Evolutionary conservation across 2,797 vertebrate genomes (phyloP).

Genomic region (Acanthiza pusilla): DNA sequence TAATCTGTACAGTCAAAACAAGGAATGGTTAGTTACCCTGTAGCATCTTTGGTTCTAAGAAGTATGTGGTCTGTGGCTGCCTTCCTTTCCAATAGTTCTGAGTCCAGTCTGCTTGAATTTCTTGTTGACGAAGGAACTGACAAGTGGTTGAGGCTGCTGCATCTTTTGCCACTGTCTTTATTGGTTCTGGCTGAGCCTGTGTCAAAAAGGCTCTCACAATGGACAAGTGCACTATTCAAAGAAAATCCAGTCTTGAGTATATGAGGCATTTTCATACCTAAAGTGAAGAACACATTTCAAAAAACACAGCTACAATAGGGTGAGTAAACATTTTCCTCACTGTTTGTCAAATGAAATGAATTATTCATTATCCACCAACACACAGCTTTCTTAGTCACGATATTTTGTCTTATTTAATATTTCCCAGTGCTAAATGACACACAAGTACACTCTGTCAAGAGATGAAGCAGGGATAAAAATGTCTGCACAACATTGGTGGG

Average conservation of each 20-base stretch:
- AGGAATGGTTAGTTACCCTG: neutral
- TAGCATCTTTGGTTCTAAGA: neutral
- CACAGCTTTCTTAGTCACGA: neutral
- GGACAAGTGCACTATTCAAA: conserved; percentile 4
- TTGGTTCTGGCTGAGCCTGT: conserved; percentile 33
- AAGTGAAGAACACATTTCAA: conserved; percentile 18
- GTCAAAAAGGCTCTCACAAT: conserved; percentile 20
- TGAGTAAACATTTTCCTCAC: conserved; percentile 30
- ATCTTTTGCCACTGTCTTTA: conserved; percentile 16
- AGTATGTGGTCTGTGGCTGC: conserved; percentile 17
- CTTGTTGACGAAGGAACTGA: conserved; percentile 31
- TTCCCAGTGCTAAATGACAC: neutral
- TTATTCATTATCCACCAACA: neutral
- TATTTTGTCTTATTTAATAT: neutral
- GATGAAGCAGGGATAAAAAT: neutral
- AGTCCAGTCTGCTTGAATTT: conserved; percentile 37
- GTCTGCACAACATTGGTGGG: neutral
- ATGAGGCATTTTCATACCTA: conserved; percentile 28
- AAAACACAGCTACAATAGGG: conserved; percentile 12
- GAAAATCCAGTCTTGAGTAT: conserved; percentile 26
- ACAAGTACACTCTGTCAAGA: neutral
- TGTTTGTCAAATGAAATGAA: neutral
- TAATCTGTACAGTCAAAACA: neutral
- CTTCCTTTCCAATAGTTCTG: conserved; percentile 21
- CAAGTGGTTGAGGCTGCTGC: conserved; percentile 28